phyloP scores from a whole-genome alignment of 2,113 vertebrate species.

The Seriola aureovittata region DNA sequence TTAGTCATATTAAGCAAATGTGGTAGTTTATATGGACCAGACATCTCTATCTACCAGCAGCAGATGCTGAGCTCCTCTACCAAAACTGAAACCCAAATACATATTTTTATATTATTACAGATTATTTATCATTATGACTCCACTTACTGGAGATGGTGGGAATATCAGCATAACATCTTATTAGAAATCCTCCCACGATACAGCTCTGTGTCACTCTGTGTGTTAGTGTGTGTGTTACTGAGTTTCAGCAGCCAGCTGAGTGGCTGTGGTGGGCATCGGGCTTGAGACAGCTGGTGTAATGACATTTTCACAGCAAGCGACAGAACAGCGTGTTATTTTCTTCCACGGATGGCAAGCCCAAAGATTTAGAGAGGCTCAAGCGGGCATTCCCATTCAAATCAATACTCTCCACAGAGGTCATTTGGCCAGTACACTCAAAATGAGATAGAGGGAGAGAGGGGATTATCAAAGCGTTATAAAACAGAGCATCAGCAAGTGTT shows the following conservation, averaged over 20 bases:
- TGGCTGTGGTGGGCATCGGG: conserved; percentile 63
- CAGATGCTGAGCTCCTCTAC: conserved; percentile 56
- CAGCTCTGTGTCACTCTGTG: conserved; percentile 24
- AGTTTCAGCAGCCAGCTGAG: conserved; percentile 68
- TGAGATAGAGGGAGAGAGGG: conserved; percentile 20
- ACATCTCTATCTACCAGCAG: conserved; percentile 58
- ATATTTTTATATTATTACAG: conserved; percentile 54
- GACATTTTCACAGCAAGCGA: conserved; percentile 76
- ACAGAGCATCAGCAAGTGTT: conserved; percentile 34
- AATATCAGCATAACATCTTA: conserved; percentile 57
- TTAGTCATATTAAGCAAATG: conserved; percentile 78
- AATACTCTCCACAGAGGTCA: conserved; percentile 61
- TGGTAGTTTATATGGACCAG: conserved; percentile 42
- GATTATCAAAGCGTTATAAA: conserved; percentile 44
- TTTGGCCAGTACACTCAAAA: conserved; percentile 35
- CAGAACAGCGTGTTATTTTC: conserved; percentile 71
- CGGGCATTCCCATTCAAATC: conserved; percentile 63
- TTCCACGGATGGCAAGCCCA: conserved; percentile 45
- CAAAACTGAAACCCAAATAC: conserved; percentile 35
- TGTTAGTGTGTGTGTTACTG: neutral
- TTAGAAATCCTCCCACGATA: conserved; percentile 58
- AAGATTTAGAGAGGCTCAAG: conserved; percentile 59
- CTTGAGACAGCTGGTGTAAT: conserved; percentile 80
- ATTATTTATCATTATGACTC: conserved; percentile 58
- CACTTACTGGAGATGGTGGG: conserved; percentile 36